Evolutionary conservation across 2,113 vertebrate species (phyloP), one percentile per base, ranked within the genome.

Genomic region (Tupaia chinensis): DNA sequence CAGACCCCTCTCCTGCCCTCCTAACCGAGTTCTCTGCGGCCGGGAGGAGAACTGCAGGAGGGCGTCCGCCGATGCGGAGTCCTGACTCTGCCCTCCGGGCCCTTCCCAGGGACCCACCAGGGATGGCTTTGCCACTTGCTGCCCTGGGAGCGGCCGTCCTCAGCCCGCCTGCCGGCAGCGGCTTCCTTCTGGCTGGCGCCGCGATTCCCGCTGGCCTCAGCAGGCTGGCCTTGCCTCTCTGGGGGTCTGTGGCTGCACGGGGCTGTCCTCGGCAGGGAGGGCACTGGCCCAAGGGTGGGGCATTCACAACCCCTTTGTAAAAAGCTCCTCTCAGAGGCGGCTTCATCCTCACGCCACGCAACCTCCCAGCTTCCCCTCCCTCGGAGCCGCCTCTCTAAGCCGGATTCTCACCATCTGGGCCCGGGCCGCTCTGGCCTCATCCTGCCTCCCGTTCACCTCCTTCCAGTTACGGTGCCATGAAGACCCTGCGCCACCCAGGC

Each of bases 21-120:
- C 44, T 44, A 44, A 44, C 44, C 44, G 44, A 44, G 44, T 44
- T 44, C 44, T 44, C 44, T 44, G 44, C 44, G 44, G 44, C 44
- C 44, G 44, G 44, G 73, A n/a, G 58, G 34, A 11, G 19, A 32
- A 10, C 5, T 25, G 23, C n/a, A 22, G 65, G 58, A 61, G 20
- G 54, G 70, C 0, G 3, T 5, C 53, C 9, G 1, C 58, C 7
- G 1, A 2, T 9, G 13, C 9, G 2, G 5, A 2, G 5, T 16
- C 78, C 56, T 3, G 2, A 20, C 70, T 80, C 77, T 27, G 60
- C n/a, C 58, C 19, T 74, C 68, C 44, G 44, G 44, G 44, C 44
- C 44, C 44, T 44, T 44, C 3, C 53, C 56, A n/a, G 32, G 17
- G 32, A 74, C 44, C 44, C 44, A 44, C 44, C 44, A 44, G 44